Percentiles rank a stretch among this genome's conserved stretches.
Conservation (phyloP, 1,140 invertebrate species). For the Aphis craccivora region DNA sequence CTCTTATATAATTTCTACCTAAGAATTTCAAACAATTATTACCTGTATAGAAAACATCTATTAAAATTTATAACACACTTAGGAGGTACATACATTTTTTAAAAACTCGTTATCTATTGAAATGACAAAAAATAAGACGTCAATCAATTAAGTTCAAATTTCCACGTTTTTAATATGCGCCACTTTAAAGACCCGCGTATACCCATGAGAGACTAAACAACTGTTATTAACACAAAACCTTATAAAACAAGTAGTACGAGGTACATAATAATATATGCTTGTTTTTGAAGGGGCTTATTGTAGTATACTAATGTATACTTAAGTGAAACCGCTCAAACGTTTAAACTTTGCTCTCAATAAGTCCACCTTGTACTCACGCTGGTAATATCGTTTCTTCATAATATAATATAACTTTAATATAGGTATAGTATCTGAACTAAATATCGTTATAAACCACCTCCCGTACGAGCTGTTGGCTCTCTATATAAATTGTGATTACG, state of each 20-base stretch:
- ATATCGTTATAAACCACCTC: too few species aligned
- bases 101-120: fast-evolving
- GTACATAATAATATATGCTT: neutral
- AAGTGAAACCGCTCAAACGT: neutral
- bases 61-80: neutral
- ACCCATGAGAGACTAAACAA: neutral
- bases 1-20: neutral
- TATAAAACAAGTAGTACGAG: neutral
- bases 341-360: neutral
- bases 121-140: neutral
- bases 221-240: neutral
- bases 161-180: neutral
- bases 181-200: neutral
- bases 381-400: neutral
- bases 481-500: too few species aligned
- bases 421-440: neutral
- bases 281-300: neutral
- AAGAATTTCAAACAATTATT: neutral
- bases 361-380: neutral
- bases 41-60: neutral
- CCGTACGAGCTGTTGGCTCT: too few species aligned
- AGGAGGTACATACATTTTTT: neutral
- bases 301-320: neutral
- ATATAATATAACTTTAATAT: neutral
- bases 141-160: neutral